phyloP scores from a whole-genome alignment of 2,113 vertebrate genomes.

The Gymnogyps californianus region DNA sequence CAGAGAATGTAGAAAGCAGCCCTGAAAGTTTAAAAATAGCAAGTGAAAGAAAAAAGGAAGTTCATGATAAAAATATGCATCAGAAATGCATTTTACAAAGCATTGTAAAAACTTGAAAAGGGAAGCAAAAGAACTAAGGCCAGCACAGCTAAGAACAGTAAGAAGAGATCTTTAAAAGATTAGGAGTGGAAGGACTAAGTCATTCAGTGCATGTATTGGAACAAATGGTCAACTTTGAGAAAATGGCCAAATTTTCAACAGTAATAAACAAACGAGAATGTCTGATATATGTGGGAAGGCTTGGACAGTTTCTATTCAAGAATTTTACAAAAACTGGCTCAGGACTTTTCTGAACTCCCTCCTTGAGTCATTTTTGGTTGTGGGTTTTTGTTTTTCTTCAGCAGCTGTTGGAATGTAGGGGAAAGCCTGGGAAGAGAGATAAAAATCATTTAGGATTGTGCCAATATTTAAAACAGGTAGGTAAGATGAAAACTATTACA shows the following conservation, averaged over 20 bases:
- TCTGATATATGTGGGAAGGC: not conserved
- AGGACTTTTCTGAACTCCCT: not conserved
- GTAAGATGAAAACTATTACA: constrained; percentile 11
- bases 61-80: not conserved
- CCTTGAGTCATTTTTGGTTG: not conserved
- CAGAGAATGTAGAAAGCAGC: not conserved
- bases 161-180: not conserved
- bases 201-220: not conserved
- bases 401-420: not conserved
- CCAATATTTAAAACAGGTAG: constrained; percentile 1
- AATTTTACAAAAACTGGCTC: not conserved
- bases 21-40: not conserved
- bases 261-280: not conserved
- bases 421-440: not conserved
- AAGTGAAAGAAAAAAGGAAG: not conserved
- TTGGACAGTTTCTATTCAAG: not conserved
- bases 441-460: not conserved
- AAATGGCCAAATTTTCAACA: not conserved
- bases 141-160: not conserved
- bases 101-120: not conserved
- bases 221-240: not conserved
- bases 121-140: not conserved
- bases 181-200: not conserved
- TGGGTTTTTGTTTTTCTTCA: not conserved
- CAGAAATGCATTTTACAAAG: not conserved